Percentiles rank a stretch among this genome's conserved stretches.
These are phyloP conservation scores for Eurytoma californica DNA, from an alignment of 2,888 invertebrate species.

Conservation along the genomic window DNA sequence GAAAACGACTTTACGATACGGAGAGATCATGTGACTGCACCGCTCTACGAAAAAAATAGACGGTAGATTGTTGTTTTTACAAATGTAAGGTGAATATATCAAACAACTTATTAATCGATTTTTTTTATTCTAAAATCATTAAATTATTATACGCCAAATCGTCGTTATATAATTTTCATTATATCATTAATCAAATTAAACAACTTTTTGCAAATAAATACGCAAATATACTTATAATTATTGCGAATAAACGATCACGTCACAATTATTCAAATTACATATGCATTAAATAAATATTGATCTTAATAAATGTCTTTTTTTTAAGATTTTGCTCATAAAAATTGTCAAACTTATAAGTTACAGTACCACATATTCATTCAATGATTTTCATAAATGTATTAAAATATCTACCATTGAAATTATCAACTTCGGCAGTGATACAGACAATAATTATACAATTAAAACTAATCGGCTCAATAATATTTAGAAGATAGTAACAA, in stretches of 20 bases:
- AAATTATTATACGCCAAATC: too few species aligned
- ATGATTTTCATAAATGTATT: background rate
- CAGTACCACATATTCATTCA: background rate
- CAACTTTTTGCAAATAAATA: too few species aligned
- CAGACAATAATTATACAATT: constrained; percentile 7
- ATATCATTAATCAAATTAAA: too few species aligned
- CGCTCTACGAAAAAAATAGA: constrained; percentile 32
- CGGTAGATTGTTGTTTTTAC: constrained; percentile 22
- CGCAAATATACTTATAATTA: too few species aligned
- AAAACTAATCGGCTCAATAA: constrained; percentile 1
- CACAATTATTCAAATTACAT: too few species aligned
- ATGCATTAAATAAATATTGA: too few species aligned
- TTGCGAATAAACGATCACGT: too few species aligned
- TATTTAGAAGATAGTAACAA: background rate
- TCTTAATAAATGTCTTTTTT: too few species aligned
- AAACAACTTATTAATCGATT: background rate
- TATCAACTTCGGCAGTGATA: constrained; percentile 32
- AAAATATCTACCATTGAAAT: background rate
- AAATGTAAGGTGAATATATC: constrained; percentile 39
- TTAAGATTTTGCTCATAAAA: too few species aligned
- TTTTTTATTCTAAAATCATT: too few species aligned
- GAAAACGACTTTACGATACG: constrained; percentile 35
- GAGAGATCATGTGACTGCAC: constrained; percentile 35
- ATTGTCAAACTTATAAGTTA: too few species aligned
- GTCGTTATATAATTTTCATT: too few species aligned